These are phyloP conservation scores for Anarrhichthys ocellatus DNA, from an alignment of 2,113 vertebrate species.

Conservation along the genomic window DNA sequence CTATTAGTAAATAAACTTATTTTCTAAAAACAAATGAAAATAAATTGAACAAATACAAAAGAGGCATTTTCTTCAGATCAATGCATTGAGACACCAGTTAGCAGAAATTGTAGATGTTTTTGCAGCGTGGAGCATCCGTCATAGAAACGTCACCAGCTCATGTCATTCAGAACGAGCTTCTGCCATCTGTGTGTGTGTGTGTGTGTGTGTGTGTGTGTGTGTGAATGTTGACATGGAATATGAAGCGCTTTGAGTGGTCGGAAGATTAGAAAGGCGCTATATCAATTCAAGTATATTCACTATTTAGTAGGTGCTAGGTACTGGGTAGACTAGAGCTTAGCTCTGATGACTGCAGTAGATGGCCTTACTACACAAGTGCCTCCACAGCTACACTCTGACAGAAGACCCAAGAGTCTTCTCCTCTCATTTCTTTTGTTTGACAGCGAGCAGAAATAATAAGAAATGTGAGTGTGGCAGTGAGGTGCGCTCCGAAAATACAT, in stretches of 20 bases:
- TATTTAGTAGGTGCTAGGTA: not conserved
- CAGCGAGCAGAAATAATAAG: not conserved
- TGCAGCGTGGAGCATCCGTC: not conserved
- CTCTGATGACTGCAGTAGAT: not conserved
- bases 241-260: not conserved
- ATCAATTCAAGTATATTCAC: not conserved
- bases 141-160: not conserved
- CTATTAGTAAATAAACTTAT: not conserved
- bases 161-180: not conserved
- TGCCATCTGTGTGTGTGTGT: not conserved
- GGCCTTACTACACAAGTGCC: not conserved
- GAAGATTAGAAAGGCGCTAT: not conserved
- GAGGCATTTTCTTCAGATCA: not conserved
- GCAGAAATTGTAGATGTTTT: not conserved
- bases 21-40: slow-evolving; percentile 1
- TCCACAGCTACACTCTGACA: not conserved
- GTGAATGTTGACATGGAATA: not conserved
- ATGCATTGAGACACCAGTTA: not conserved
- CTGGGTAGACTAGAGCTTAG: not conserved
- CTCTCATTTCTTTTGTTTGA: not conserved
- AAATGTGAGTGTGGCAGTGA: not conserved
- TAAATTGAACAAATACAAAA: not conserved
- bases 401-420: not conserved
- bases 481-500: not conserved
- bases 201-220: not conserved